Evolutionary conservation across 2,113 vertebrate genomes (phyloP), one percentile per base, ranked within the genome.

Genomic region (Fregata magnificens): DNA sequence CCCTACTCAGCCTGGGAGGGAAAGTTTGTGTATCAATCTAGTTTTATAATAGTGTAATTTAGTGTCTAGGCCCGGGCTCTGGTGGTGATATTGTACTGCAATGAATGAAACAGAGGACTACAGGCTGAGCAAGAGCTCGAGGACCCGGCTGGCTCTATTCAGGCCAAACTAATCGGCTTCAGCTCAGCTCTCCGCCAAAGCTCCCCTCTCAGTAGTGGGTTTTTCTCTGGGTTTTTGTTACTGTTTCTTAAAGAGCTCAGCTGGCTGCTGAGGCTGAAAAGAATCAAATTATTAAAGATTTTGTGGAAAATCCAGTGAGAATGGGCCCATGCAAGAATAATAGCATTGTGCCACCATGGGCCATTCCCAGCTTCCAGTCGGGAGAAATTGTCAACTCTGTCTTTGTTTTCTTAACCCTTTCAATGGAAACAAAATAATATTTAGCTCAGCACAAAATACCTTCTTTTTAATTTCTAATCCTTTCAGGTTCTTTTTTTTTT

Each of bases 201-300:
- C 98, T 98, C 96, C 95, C 95, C 96, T 98, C 98, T 97, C 96
- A 98, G 98, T 98, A 92, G 97, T 98, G 98, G 97, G 97, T 97
- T 97, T 97, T 98, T 98, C 97, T 98, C 97, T 97, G 91, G 97
- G 97, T 98, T 98, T 97, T 97, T 98, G 96, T 98, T 98, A 98
- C 98, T 98, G 98, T 98, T 98, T 98, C 97, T 97, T 97, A 97
- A 98, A 98, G 98, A 98, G 98, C 98, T 99, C 98, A 99, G 98
- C 98, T 98, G 98, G 98, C 97, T 87, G 97, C 98, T 97, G 96
- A 90, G 80, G 88, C 97, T 98, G 97, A 99, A 98, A 98, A 98
- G 98, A 98, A 98, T 98, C 98, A 98, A 98, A 99, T 98, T 98
- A 98, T 98, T 97, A 98, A 98, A 98, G 98, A 98, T 98, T 98